These are phyloP conservation scores for Thryonomys swinderianus DNA, from an alignment of 2,113 vertebrate species.

Conservation along the genomic window DNA sequence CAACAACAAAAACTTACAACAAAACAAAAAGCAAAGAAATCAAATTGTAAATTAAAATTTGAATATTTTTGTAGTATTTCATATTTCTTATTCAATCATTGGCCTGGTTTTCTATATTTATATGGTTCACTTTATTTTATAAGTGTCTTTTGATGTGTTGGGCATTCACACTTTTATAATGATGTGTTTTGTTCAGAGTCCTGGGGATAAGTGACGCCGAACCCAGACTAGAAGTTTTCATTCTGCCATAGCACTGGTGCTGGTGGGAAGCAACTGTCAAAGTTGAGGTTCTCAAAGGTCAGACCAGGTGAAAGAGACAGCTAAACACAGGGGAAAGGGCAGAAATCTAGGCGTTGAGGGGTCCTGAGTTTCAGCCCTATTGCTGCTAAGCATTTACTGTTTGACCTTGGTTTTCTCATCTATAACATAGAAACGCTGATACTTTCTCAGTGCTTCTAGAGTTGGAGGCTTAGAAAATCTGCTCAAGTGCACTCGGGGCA, in stretches of 20 bases:
- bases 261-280: background rate
- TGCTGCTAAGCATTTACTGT: background rate
- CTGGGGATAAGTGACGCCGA: background rate
- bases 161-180: background rate
- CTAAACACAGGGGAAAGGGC: background rate
- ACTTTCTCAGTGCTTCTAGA: background rate
- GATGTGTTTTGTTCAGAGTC: constrained; percentile 2
- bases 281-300: background rate
- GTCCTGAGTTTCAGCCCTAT: background rate
- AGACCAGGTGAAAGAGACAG: background rate
- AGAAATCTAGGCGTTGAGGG: background rate
- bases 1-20: too few species aligned
- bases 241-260: background rate
- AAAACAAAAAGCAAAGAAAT: background rate
- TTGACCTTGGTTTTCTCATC: constrained; percentile 33
- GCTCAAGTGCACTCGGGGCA: background rate
- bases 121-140: constrained; percentile 40
- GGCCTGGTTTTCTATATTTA: constrained; percentile 4
- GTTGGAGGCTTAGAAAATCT: background rate
- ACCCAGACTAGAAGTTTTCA: background rate
- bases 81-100: constrained; percentile 20
- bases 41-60: constrained; percentile 32
- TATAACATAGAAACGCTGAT: background rate
- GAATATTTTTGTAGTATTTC: constrained; percentile 36
- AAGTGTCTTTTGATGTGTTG: background rate